These are phyloP conservation scores for Serrognathus titanus DNA, from an alignment of 2,888 invertebrate species.

Conservation along the genomic window DNA sequence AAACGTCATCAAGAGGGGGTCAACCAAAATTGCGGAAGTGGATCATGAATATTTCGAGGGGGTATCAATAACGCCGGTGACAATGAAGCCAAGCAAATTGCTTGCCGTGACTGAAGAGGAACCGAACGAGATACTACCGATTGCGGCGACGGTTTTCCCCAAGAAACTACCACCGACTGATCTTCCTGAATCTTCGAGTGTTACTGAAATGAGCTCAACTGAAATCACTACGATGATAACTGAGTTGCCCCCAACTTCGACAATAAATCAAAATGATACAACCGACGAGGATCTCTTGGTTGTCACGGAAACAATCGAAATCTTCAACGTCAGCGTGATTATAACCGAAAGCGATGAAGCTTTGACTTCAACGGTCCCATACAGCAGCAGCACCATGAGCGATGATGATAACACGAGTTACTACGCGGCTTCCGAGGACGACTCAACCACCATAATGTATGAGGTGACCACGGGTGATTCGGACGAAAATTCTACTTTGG, in stretches of 20 bases:
- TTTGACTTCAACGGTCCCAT: not conserved
- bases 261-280: constrained; percentile 1
- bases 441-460: not conserved
- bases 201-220: not conserved
- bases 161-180: not conserved
- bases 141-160: not conserved
- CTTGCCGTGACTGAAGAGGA: too few relatives aligned
- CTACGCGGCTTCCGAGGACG: not conserved
- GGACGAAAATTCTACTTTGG: not conserved
- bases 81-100: too few relatives aligned
- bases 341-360: not conserved
- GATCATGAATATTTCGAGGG: too few relatives aligned
- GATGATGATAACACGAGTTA: not conserved
- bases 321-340: not conserved
- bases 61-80: too few relatives aligned
- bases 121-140: too few relatives aligned
- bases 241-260: not conserved
- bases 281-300: constrained; percentile 1
- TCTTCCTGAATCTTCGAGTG: not conserved
- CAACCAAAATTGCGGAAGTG: not conserved
- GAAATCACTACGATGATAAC: not conserved
- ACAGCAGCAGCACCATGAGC: not conserved
- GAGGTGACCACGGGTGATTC: not conserved
- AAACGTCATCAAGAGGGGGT: not conserved
- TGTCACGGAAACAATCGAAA: not conserved